phyloP scores from a whole-genome alignment of 1,140 invertebrate species.

The Drosophila kikkawai region DNA sequence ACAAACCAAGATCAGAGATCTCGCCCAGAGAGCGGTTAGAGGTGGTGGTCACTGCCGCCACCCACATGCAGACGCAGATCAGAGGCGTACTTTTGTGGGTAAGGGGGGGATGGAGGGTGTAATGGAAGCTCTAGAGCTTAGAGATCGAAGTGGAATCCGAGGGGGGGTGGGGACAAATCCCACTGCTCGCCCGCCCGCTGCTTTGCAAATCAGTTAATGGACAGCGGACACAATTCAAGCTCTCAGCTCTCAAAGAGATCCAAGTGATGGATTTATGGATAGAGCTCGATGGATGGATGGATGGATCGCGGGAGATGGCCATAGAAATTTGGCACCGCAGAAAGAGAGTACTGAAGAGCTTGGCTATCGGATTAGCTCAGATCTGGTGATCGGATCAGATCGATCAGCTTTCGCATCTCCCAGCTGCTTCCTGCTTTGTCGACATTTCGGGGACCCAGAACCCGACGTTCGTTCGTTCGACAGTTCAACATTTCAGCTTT shows the following conservation, averaged over 20 bases:
- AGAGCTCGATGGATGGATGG: constrained; percentile 34
- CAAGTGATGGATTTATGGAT: constrained; percentile 46
- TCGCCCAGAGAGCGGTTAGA: constrained; percentile 24
- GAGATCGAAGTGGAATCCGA: background rate
- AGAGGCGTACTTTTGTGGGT: constrained; percentile 25
- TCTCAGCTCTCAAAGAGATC: constrained; percentile 1
- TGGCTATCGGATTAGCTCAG: constrained; percentile 8
- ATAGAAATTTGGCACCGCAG: constrained; percentile 38
- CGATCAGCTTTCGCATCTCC: constrained; percentile 35
- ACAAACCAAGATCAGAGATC: constrained; percentile 29
- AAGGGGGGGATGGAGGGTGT: background rate
- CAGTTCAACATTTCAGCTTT: constrained; percentile 28
- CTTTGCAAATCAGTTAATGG: constrained; percentile 61
- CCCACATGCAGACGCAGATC: constrained; percentile 50
- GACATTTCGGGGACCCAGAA: constrained; percentile 42
- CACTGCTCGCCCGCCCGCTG: constrained; percentile 37
- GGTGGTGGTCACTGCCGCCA: constrained; percentile 48
- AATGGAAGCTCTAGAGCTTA: background rate
- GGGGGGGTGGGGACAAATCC: background rate
- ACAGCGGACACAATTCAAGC: constrained; percentile 54
- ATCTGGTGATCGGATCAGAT: constrained; percentile 5
- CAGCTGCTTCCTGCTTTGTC: constrained; percentile 57
- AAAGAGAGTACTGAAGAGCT: background rate
- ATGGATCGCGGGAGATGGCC: constrained; percentile 25
- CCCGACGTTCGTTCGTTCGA: constrained; percentile 2